These are phyloP conservation scores for Parauchenoglanis ngamensis DNA, from an alignment of 2,797 vertebrate genomes.

Conservation along the genomic window DNA sequence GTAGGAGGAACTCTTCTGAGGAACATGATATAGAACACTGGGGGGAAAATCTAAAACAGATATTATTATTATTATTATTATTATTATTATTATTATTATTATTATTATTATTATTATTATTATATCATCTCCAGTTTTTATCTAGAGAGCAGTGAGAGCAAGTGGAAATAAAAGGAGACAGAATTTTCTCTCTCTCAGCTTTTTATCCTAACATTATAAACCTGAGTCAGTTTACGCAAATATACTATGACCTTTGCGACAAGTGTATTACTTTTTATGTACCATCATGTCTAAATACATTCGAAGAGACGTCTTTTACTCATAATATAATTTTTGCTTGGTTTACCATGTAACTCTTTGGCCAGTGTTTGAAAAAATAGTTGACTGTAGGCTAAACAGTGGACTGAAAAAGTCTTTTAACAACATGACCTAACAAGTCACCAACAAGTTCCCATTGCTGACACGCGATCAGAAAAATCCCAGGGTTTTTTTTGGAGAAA, in stretches of 20 bases:
- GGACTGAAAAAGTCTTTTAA: neutral
- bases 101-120: too few relatives aligned
- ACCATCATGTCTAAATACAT: neutral
- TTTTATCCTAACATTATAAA: too few relatives aligned
- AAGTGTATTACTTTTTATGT: neutral
- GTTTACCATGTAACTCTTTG: neutral
- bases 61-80: too few relatives aligned
- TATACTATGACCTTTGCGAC: neutral
- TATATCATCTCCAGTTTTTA: too few relatives aligned
- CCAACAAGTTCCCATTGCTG: neutral
- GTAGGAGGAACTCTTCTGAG: neutral
- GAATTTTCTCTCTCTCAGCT: too few relatives aligned
- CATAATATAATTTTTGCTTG: neutral
- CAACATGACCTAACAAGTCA: too few relatives aligned
- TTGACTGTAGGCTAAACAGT: neutral
- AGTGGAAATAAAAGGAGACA: too few relatives aligned
- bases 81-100: too few relatives aligned
- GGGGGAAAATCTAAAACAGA: too few relatives aligned
- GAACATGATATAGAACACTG: too few relatives aligned
- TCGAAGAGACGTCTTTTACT: neutral
- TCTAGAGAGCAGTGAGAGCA: too few relatives aligned
- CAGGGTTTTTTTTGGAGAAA: neutral
- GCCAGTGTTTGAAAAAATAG: neutral
- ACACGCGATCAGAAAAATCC: neutral
- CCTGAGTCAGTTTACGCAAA: neutral